These are phyloP conservation scores for Nomada flava DNA, from an alignment of 2,888 invertebrate species.

Conservation along the genomic window DNA sequence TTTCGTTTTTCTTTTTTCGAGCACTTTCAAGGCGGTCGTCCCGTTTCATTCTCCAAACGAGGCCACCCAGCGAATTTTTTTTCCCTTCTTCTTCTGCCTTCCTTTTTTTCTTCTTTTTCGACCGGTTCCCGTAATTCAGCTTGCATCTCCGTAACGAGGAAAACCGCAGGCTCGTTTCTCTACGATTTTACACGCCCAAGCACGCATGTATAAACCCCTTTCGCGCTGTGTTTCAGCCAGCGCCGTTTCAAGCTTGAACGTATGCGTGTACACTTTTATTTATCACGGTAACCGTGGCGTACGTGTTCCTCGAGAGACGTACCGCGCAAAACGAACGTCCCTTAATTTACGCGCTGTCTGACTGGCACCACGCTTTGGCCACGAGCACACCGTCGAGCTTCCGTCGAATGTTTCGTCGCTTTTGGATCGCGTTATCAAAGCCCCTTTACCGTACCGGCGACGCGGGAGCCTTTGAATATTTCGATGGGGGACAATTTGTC, in stretches of 20 bases:
- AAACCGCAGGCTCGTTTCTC: conserved; percentile 23
- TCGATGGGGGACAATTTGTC: neutral
- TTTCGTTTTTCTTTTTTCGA: neutral
- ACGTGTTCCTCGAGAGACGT: conserved; percentile 11
- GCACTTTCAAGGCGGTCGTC: conserved; percentile 33
- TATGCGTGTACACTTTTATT: conserved; percentile 41
- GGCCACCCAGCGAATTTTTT: neutral
- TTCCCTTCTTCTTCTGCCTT: neutral
- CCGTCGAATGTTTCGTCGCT: neutral
- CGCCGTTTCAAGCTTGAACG: conserved; percentile 34
- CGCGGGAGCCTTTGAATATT: neutral
- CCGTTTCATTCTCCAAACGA: conserved; percentile 11
- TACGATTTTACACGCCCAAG: conserved; percentile 49
- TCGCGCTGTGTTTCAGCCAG: conserved; percentile 27
- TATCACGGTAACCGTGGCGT: conserved; percentile 32
- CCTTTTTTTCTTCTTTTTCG: conserved; percentile 6
- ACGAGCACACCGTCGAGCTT: neutral
- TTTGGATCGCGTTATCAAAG: neutral
- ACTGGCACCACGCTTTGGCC: conserved; percentile 24
- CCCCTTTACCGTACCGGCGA: no score
- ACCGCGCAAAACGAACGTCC: conserved; percentile 29
- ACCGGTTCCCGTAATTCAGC: conserved; percentile 16
- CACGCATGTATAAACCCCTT: conserved; percentile 50
- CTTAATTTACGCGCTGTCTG: conserved; percentile 45
- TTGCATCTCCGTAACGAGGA: conserved; percentile 19